phyloP scores from a whole-genome alignment of 1,140 invertebrate species.

The Drosophila suzukii region DNA sequence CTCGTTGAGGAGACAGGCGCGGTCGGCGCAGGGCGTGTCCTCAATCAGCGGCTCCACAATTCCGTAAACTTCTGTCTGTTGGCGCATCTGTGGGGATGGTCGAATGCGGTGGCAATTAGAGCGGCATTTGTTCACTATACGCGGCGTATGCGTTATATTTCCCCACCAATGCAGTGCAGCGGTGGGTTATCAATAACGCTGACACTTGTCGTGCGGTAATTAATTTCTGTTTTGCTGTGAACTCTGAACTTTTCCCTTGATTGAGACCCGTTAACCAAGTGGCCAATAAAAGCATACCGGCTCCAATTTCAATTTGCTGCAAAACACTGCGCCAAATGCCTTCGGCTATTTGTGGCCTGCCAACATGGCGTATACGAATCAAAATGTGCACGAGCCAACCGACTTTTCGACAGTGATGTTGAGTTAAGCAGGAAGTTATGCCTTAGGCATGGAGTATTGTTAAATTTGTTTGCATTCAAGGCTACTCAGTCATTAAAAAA shows the following conservation, averaged over 20 bases:
- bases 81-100: conserved; percentile 42
- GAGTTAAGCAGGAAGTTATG: too few species aligned
- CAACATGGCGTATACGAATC: conserved; percentile 12
- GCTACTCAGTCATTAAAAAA: too few species aligned
- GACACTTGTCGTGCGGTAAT: conserved; percentile 26
- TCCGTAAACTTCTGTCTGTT: conserved; percentile 80
- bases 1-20: conserved; percentile 89
- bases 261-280: background rate
- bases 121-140: conserved; percentile 30
- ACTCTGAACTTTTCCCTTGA: conserved; percentile 37
- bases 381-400: background rate
- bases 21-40: conserved; percentile 88
- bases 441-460: too few species aligned
- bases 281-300: background rate
- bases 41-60: conserved; percentile 86
- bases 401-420: too few species aligned
- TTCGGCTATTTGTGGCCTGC: conserved; percentile 4
- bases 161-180: background rate
- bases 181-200: conserved; percentile 29
- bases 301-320: conserved; percentile 27
- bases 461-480: too few species aligned
- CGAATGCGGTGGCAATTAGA: conserved; percentile 50
- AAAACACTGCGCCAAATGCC: conserved; percentile 1
- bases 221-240: conserved; percentile 30
- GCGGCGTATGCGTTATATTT: conserved; percentile 38